These are phyloP conservation scores for Caenorhabditis japonica DNA, from an alignment of 2,888 invertebrate species.

Conservation along the genomic window DNA sequence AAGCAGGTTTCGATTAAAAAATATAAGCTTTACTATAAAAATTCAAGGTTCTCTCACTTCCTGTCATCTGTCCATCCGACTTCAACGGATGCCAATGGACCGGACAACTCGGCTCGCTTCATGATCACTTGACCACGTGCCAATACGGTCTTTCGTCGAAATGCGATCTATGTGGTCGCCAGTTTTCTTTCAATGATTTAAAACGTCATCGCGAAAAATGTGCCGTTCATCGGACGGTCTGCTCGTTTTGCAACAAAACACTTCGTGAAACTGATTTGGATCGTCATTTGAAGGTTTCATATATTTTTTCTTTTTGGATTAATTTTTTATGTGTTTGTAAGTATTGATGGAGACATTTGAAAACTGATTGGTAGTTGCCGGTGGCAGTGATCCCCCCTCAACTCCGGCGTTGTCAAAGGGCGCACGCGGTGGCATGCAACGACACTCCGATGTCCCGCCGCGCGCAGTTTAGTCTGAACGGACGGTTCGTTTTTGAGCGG, in stretches of 20 bases:
- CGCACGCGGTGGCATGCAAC: no score
- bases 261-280: constrained; percentile 42
- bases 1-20: constrained; percentile 45
- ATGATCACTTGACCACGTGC: constrained; percentile 31
- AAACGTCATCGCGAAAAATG: constrained; percentile 93
- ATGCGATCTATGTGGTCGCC: constrained; percentile 38
- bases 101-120: constrained; percentile 68
- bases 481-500: no score
- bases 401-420: no score
- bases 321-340: no score
- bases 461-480: no score
- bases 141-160: constrained; percentile 4
- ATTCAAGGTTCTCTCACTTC: constrained; percentile 72
- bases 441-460: no score
- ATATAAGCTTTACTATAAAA: no score
- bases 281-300: constrained; percentile 51
- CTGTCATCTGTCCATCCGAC: constrained; percentile 77
- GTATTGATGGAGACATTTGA: no score
- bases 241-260: constrained; percentile 49
- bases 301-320: no score
- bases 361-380: no score
- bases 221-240: constrained; percentile 88
- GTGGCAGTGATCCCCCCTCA: no score
- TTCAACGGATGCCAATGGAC: constrained; percentile 77
- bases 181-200: constrained; percentile 42